These are phyloP conservation scores for Streptopelia turtur DNA, from an alignment of 2,797 vertebrate genomes.

Conservation along the genomic window DNA sequence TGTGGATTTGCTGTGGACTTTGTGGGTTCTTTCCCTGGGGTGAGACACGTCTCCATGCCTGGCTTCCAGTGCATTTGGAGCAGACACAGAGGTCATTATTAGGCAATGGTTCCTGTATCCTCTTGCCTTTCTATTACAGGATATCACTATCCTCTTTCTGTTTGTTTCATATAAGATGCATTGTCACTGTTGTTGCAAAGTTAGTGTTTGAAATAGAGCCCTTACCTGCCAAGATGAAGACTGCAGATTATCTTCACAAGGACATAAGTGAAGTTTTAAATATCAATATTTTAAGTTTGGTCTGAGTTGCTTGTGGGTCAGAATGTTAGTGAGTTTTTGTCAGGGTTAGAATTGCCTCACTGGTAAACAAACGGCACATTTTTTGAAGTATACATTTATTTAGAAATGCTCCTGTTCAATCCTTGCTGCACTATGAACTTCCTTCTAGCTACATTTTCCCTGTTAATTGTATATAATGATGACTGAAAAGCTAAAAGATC, in stretches of 20 bases:
- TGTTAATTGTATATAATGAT: neutral
- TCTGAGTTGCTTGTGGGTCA: neutral
- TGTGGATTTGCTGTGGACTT: neutral
- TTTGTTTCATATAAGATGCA: neutral
- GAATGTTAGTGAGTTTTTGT: neutral
- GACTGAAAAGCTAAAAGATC: neutral
- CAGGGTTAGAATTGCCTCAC: neutral
- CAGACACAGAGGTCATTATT: neutral
- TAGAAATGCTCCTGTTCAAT: neutral
- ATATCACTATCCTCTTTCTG: neutral
- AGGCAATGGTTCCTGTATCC: neutral
- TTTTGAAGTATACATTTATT: neutral
- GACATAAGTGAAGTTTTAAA: neutral
- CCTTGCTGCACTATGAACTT: neutral
- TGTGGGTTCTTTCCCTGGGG: neutral
- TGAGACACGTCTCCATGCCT: neutral
- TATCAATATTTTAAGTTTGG: neutral
- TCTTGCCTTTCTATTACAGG: neutral
- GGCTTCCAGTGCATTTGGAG: neutral
- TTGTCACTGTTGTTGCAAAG: neutral
- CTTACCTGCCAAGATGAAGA: neutral
- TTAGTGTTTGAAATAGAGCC: conserved; percentile 16
- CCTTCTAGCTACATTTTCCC: neutral
- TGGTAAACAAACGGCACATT: neutral
- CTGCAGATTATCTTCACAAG: conserved; percentile 1